These are phyloP conservation scores for Hesperia comma DNA, from an alignment of 2,888 invertebrate genomes.

Conservation along the genomic window DNA sequence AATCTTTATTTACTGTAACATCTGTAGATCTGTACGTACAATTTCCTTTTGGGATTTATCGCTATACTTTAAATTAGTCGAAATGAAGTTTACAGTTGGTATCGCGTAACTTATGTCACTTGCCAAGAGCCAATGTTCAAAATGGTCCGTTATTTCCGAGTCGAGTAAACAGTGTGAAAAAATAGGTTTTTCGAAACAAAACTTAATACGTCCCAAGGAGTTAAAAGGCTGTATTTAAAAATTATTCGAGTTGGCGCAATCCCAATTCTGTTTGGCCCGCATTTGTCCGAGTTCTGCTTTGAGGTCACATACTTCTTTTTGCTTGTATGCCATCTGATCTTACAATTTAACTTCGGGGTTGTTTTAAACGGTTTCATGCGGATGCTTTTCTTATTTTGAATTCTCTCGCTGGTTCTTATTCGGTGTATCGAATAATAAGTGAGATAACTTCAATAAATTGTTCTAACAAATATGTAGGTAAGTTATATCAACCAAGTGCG, in stretches of 20 bases:
- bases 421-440: conserved; percentile 13
- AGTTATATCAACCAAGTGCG: too few relatives aligned
- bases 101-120: conserved; percentile 32
- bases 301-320: conserved; percentile 34
- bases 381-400: conserved; percentile 21
- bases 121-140: conserved; percentile 17
- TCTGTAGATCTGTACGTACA: conserved; percentile 69
- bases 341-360: conserved; percentile 31
- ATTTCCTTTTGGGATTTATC: conserved; percentile 75
- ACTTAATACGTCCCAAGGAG: conserved; percentile 31
- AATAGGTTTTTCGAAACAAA: conserved; percentile 21
- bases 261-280: conserved; percentile 36
- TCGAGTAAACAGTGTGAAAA: conserved; percentile 29
- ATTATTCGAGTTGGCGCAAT: conserved; percentile 34
- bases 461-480: too few relatives aligned
- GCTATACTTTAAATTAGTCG: conserved; percentile 68
- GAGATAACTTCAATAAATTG: background rate
- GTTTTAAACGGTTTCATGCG: conserved; percentile 31
- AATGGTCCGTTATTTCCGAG: conserved; percentile 18
- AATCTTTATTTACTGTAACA: conserved; percentile 78
- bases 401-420: conserved; percentile 10
- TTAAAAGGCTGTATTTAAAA: conserved; percentile 37
- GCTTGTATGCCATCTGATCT: conserved; percentile 32
- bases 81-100: conserved; percentile 52
- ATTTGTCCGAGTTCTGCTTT: conserved; percentile 35